Percentiles rank a stretch among this genome's conserved stretches.
These are phyloP conservation scores for Pangasianodon hypophthalmus DNA, from an alignment of 2,113 vertebrate species.

Conservation along the genomic window DNA sequence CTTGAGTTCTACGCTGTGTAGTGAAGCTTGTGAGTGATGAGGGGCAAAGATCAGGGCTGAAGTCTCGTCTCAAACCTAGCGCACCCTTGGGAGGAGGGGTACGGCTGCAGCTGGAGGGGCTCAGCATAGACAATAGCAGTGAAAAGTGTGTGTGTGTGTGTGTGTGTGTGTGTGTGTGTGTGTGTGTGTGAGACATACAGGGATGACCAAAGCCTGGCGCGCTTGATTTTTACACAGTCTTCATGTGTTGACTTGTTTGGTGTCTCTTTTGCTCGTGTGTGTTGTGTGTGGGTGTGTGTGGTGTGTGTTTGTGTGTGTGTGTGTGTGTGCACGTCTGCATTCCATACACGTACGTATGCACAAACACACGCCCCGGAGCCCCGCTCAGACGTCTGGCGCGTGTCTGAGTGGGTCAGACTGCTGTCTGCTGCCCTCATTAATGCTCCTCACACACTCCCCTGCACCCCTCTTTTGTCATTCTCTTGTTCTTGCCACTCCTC, in stretches of 20 bases:
- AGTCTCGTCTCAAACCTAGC: not conserved
- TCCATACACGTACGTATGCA: constrained; percentile 55
- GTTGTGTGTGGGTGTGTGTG: not conserved
- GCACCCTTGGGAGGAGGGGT: not conserved
- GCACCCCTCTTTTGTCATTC: constrained; percentile 42
- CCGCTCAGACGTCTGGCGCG: constrained; percentile 58
- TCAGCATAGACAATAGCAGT: constrained; percentile 29
- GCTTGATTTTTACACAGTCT: not conserved
- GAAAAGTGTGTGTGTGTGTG: constrained; percentile 9
- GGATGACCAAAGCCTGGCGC: not conserved
- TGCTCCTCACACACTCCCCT: constrained; percentile 29
- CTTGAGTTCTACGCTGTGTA: not conserved
- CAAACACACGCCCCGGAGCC: constrained; percentile 47
- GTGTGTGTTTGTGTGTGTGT: not conserved
- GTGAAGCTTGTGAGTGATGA: not conserved
- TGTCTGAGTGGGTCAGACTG: constrained; percentile 54
- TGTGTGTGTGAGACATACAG: not conserved
- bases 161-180: not conserved
- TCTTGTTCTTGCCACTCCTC: constrained; percentile 10
- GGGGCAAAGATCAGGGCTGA: constrained; percentile 11
- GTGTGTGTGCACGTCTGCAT: constrained; percentile 27
- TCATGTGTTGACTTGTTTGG: not conserved
- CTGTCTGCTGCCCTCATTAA: constrained; percentile 55
- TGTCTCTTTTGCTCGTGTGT: not conserved
- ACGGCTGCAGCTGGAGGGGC: not conserved